Evolutionary conservation across 2,113 vertebrate species (phyloP), one percentile per base, ranked within the genome.

Genomic region (Neomonachus schauinslandi): DNA sequence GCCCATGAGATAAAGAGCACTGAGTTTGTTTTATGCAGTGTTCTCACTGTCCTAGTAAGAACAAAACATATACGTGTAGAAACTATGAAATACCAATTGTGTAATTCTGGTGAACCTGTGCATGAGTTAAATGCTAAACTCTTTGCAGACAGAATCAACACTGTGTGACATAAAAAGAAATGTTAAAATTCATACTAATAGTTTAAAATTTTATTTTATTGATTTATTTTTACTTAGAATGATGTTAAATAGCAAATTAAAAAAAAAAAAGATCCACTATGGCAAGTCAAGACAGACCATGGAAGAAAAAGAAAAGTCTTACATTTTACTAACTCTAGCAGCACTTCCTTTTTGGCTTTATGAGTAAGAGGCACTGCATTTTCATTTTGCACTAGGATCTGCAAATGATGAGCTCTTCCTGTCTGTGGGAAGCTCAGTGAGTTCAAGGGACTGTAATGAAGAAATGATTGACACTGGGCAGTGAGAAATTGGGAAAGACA

Each of bases 151-250:
- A 31, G 28, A 92, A 57, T 28, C 36, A 15, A 9, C 31, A 46
- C 49, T 33, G 24, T 42, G 42, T 81, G n/a, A 77, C 11, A 51
- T 49, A 51, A 89, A 89, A 74, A 84, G 22, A n/a, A 46, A 26
- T 31, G 12, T 5, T 26, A 67, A 74, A 76, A 89, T 92, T 26
- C 28, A 42, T 61, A 33, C 5, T 11, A n/a, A 33, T 46, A 63
- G 51, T 63, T 81, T 19, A 36, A 55, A 65, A 9, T 51, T 46
- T 69, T 55, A 15, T 51, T 63, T 36, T 31, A 36, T 87, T 59
- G 36, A 71, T 80, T 87, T 39, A n/a, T 80, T 74, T 95, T 91
- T 91, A 36, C 36, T 77, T 87, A 21, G 46, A 72, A 59, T 24
- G 18, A 59, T 6, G 31, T 42, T 65, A 63, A 90, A 33, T 39